phyloP scores from a whole-genome alignment of 2,888 invertebrate species.

The Drosophila subsilvestris region DNA sequence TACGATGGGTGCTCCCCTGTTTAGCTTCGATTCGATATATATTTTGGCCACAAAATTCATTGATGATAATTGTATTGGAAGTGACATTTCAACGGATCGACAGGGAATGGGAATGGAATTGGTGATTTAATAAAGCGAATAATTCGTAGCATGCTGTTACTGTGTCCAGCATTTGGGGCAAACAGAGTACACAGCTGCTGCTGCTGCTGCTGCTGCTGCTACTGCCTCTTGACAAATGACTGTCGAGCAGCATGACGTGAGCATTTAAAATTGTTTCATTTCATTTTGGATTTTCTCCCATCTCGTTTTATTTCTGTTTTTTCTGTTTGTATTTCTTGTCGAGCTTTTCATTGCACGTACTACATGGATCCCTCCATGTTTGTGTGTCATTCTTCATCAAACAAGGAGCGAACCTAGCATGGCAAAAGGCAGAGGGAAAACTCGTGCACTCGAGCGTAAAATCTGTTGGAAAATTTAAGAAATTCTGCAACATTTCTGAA shows the following conservation, averaged over 20 bases:
- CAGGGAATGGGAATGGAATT: conserved; percentile 17
- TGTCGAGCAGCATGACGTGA: conserved; percentile 66
- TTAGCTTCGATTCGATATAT: neutral
- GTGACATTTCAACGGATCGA: conserved; percentile 16
- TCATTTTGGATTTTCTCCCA: neutral
- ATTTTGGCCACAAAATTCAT: neutral
- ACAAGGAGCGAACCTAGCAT: conserved; percentile 2
- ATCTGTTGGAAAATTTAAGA: conserved; percentile 29
- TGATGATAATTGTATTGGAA: conserved; percentile 59
- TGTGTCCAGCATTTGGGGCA: conserved; percentile 48
- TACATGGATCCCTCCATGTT: neutral
- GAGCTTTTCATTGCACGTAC: conserved; percentile 27
- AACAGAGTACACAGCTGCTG: too few species aligned
- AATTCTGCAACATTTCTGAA: conserved; percentile 11
- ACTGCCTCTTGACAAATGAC: conserved; percentile 73
- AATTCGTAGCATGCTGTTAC: conserved; percentile 56
- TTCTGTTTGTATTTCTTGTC: conserved; percentile 29
- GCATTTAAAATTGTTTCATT: conserved; percentile 58
- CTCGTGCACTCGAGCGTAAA: conserved; percentile 29
- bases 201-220: too few species aligned
- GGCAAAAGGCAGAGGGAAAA: neutral
- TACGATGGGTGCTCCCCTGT: too few species aligned
- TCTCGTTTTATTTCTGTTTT: conserved; percentile 19
- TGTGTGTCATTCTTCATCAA: conserved; percentile 23
- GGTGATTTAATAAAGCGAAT: conserved; percentile 72